Evolutionary conservation across 2,797 vertebrate species (phyloP), one percentile per base, ranked within the genome.

Genomic region (Hemitrygon akajei): DNA sequence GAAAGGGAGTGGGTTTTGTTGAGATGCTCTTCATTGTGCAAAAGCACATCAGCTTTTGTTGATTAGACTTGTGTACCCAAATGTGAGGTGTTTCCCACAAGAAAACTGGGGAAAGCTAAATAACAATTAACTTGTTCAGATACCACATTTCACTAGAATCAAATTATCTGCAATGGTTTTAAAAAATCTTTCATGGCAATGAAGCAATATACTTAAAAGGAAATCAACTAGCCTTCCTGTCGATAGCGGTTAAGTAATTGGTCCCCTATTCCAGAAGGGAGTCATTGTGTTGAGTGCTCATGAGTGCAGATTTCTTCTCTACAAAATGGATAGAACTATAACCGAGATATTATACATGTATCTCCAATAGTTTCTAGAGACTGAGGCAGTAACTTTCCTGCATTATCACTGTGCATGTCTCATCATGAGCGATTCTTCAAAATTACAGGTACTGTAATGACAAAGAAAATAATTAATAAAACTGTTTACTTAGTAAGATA

Each of bases 391-490:
- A 93, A 93, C 69, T 56, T 93, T 93, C 71, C 91, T 93, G 69
- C 25, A 30, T 58, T n/a, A 27, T 75, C 16, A 58, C 47, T 93
- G 40, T 12, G 71, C 71, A 18, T 14, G 69, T 30, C 34, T 93
- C 40, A 93, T 76, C 91, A 93, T 20, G 91, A 93, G 20, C 91
- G 91, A 93, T 93, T 93, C 91, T 93, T 93, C 91, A 93, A 93
- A 93, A 93, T 93, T 76, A 93, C 71, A 76, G 91, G 91, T 93
- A 93, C 91, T 93, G 71, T 47, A 93, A 93, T 25, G 71, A 56
- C 1, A 93, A 40, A 9, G 40, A 93, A 75, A 69, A 6, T 89
- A 66, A 60, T 89, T 89, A 89, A 89, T 11, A 86, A 58, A 66
- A 69, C 37, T 75, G 22, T 92, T 92, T 56, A 25, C 37, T 47